Evolutionary conservation across 1,140 invertebrate genomes (phyloP).

Genomic region (Aethina tumida): DNA sequence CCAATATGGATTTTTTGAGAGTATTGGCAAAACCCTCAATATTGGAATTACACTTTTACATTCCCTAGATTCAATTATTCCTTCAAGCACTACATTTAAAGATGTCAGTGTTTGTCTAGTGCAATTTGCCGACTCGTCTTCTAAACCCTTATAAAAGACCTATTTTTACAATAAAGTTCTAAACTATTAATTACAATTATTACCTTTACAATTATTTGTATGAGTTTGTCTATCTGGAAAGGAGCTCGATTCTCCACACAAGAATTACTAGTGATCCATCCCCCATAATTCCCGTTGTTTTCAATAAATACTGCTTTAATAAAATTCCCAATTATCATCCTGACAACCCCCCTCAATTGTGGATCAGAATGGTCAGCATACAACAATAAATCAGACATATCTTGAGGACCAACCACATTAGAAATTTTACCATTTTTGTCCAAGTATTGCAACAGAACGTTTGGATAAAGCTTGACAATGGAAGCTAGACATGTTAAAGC

Average conservation of each 20-base stretch:
- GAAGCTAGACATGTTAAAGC: conserved; percentile 64
- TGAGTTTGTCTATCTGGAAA: conserved; percentile 13
- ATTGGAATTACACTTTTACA: conserved; percentile 40
- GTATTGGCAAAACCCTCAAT: conserved; percentile 50
- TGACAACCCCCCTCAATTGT: conserved; percentile 65
- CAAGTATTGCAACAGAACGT: conserved; percentile 53
- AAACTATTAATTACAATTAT: conserved; percentile 3
- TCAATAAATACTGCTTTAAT: conserved; percentile 51
- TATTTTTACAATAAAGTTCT: background rate
- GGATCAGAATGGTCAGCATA: conserved; percentile 69
- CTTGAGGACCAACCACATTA: conserved; percentile 38
- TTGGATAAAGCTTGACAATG: conserved; percentile 58
- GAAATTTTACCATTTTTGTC: conserved; percentile 36
- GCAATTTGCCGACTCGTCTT: conserved; percentile 58
- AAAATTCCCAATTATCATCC: conserved; percentile 56
- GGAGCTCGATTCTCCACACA: conserved; percentile 15
- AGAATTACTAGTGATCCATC: conserved; percentile 37
- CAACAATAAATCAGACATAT: conserved; percentile 58
- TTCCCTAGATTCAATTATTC: conserved; percentile 50
- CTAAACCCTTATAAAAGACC: conserved; percentile 44
- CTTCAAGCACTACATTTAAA: conserved; percentile 46
- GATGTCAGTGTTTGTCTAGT: conserved; percentile 52
- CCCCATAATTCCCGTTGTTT: conserved; percentile 44
- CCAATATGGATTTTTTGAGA: conserved; percentile 74
- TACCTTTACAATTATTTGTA: conserved; percentile 18